phyloP scores from a whole-genome alignment of 2,113 vertebrate species.

The Bos javanicus region DNA sequence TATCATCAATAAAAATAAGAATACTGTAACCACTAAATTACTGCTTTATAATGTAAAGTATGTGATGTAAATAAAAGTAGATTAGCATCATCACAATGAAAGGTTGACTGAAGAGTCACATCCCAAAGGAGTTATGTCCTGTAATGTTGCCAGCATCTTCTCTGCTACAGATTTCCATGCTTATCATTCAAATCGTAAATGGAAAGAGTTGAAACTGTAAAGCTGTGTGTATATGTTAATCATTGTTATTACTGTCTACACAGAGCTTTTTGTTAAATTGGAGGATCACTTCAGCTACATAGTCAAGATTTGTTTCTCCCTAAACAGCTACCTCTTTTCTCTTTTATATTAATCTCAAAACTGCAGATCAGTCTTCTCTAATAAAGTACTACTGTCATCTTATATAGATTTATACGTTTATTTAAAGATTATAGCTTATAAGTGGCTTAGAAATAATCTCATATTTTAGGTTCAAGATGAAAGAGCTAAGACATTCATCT shows the following conservation, averaged over 20 bases:
- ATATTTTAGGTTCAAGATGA: not conserved
- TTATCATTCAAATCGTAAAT: not conserved
- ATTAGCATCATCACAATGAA: not conserved
- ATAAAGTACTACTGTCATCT: not conserved
- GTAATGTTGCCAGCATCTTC: not conserved
- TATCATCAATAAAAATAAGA: conserved; percentile 26
- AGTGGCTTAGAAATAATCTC: not conserved
- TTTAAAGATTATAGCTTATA: not conserved
- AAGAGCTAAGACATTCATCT: not conserved
- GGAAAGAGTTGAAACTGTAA: not conserved
- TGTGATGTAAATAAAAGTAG: not conserved
- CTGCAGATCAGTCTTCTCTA: not conserved
- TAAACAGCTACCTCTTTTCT: not conserved
- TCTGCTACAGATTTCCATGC: not conserved
- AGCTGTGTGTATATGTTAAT: not conserved
- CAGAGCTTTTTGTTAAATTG: not conserved
- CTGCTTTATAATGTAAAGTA: not conserved
- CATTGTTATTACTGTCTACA: not conserved
- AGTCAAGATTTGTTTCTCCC: not conserved
- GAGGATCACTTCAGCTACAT: not conserved
- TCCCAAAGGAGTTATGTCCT: not conserved
- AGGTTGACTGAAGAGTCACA: not conserved
- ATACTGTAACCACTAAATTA: not conserved
- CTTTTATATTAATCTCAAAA: not conserved
- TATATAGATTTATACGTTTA: not conserved